Evolutionary conservation across 1,140 invertebrate genomes (phyloP).

Genomic region (Pachypeltis micranthus): DNA sequence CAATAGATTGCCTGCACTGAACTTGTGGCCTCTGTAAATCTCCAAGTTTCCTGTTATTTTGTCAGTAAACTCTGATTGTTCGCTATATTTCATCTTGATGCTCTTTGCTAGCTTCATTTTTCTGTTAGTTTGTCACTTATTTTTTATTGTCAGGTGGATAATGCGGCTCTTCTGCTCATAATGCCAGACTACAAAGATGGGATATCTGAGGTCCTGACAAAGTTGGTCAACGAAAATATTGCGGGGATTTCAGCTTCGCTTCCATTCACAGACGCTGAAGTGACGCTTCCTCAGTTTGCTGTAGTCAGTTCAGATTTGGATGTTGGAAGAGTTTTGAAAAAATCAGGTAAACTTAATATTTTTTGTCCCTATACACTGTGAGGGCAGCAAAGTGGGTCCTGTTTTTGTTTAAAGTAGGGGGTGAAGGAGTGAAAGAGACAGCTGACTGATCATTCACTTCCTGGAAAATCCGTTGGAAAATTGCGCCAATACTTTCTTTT

Average conservation of each 20-base stretch:
- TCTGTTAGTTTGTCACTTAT: neutral
- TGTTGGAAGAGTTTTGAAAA: constrained; percentile 26
- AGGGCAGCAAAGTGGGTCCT: too few relatives aligned
- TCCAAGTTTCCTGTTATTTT: too few relatives aligned
- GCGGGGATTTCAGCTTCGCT: constrained; percentile 24
- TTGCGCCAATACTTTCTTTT: too few relatives aligned
- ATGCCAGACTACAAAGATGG: constrained; percentile 28
- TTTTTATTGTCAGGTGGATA: constrained; percentile 25
- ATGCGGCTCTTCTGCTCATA: constrained; percentile 27
- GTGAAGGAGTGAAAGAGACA: neutral
- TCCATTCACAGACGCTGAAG: constrained; percentile 25
- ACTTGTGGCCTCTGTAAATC: too few relatives aligned
- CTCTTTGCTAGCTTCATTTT: too few relatives aligned
- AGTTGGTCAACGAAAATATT: constrained; percentile 26
- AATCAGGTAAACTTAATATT: constrained; percentile 24
- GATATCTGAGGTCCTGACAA: constrained; percentile 25
- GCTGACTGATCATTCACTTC: too few relatives aligned
- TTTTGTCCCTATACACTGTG: too few relatives aligned
- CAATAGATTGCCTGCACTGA: too few relatives aligned
- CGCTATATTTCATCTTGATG: too few relatives aligned
- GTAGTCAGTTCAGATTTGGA: constrained; percentile 28
- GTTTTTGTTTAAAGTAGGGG: too few relatives aligned
- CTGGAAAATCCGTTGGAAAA: neutral
- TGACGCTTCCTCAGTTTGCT: constrained; percentile 31
- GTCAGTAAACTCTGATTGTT: too few relatives aligned